Base-by-base conservation (phyloP, 1,140 invertebrate genomes). In the Cotesia vestalis region DNA sequence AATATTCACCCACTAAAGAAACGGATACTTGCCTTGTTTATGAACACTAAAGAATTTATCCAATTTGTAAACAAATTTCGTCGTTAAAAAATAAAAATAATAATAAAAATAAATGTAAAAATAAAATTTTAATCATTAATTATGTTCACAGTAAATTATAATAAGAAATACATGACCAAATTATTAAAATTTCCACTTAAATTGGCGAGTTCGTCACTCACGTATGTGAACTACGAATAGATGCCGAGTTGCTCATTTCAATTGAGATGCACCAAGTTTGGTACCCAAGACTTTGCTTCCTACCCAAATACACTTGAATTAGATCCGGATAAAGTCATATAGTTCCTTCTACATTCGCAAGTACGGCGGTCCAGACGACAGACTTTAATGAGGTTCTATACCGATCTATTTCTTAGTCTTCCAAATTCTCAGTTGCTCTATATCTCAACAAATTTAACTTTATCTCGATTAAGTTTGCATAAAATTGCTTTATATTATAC, bases 301-400 rank as follows among this genome's bases (percentile, higher is more conserved):
- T 46, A 57, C 11, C 40, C 38, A 38, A n/a, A 38, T 36, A 27
- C 51, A 20, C 27, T 38, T 17, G 60, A 71, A 64, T 71, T 46
- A 71, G 66, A 71, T 64, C 60, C 34, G 46, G 61, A 64, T 63
- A n/a, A 53, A 27, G 27, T 70, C 57, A 36, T 46, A 62, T 59
- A 62, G 40, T 46, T 27, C 4, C 46, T 46, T 57, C 9, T 61
- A 20, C 38, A 51, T 38, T 38, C 60, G 69, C n/a, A 71, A 53
- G 51, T 17, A n/a, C 61, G 64, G 66, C 52, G 51, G 61, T 71
- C 69, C 20, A 17, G 60, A 38, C 61, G 52, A 71, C 40, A 40
- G 61, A 71, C 61, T 71, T 71, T 71, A 71, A 71, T 71, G 69
- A 71, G 69, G 51, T 71, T 71, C 35, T 46, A 27, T 27, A 51